phyloP scores from a whole-genome alignment of 1,140 invertebrate genomes.

The Thaumatotibia leucotreta region DNA sequence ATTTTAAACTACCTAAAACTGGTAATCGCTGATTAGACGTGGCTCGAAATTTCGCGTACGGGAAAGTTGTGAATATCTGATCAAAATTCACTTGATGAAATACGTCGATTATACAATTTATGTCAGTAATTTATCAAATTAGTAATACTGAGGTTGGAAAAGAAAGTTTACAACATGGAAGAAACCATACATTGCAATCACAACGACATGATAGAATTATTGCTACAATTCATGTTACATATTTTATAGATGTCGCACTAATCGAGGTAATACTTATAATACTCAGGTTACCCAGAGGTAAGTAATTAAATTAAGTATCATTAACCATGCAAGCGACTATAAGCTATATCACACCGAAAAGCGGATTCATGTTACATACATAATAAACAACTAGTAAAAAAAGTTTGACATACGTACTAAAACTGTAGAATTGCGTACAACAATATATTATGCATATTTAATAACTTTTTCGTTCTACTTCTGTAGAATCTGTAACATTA shows the following conservation, averaged over 20 bases:
- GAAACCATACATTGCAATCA: neutral
- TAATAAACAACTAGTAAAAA: too few relatives aligned
- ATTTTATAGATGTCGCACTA: neutral
- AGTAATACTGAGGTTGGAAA: neutral
- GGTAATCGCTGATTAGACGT: neutral
- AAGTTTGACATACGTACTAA: too few relatives aligned
- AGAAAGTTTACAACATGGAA: neutral
- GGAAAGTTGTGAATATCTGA: neutral
- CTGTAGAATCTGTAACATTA: too few relatives aligned
- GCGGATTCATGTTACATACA: too few relatives aligned
- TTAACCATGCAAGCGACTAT: too few relatives aligned
- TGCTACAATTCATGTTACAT: neutral
- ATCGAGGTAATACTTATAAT: neutral
- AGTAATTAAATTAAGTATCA: too few relatives aligned
- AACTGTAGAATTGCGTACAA: too few relatives aligned
- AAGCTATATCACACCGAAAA: too few relatives aligned
- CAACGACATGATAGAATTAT: neutral
- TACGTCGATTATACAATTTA: conserved; percentile 9
- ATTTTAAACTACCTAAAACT: neutral
- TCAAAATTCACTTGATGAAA: neutral
- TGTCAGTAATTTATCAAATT: conserved; percentile 8
- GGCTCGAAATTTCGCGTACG: neutral
- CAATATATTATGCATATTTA: too few relatives aligned
- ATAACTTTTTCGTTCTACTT: too few relatives aligned
- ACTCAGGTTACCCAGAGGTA: too few relatives aligned